These are phyloP conservation scores for Homarus gammarus DNA, from an alignment of 2,888 invertebrate genomes.

Conservation along the genomic window DNA sequence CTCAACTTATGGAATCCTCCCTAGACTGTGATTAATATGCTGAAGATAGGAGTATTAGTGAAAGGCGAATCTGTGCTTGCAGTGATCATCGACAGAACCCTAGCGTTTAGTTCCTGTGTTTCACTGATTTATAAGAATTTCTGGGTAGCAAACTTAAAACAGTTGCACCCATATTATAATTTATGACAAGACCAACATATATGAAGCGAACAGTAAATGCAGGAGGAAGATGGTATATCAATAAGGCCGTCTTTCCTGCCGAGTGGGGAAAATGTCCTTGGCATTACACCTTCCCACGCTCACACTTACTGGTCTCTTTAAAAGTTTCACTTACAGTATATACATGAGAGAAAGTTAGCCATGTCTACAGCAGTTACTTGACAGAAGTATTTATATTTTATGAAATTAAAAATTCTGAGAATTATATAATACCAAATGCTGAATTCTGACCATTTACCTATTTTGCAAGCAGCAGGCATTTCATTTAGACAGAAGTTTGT, in stretches of 20 bases:
- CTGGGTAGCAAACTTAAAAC: constrained; percentile 43
- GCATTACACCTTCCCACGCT: constrained; percentile 34
- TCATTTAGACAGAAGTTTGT: constrained; percentile 41
- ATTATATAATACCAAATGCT: constrained; percentile 43
- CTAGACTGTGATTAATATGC: constrained; percentile 26
- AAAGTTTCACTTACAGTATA: constrained; percentile 13
- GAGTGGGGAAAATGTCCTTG: constrained; percentile 30
- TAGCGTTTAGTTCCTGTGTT: constrained; percentile 47
- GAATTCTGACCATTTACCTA: constrained; percentile 58
- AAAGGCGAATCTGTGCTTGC: constrained; percentile 59
- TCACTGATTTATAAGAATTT: constrained; percentile 40
- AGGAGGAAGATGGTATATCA: constrained; percentile 26
- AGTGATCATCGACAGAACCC: constrained; percentile 59
- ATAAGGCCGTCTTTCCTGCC: constrained; percentile 1
- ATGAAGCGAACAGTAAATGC: constrained; percentile 37
- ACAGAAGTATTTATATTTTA: constrained; percentile 42
- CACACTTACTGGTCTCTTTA: constrained; percentile 41
- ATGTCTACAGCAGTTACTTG: constrained; percentile 58
- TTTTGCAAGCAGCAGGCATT: constrained; percentile 56
- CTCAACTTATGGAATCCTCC: neutral
- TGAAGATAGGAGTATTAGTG: constrained; percentile 12
- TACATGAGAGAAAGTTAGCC: constrained; percentile 37
- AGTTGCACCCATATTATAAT: constrained; percentile 38
- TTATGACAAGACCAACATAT: constrained; percentile 40
- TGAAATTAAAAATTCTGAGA: constrained; percentile 45